Conservation (phyloP, 2,797 vertebrate species). For the Lacerta viridis region DNA sequence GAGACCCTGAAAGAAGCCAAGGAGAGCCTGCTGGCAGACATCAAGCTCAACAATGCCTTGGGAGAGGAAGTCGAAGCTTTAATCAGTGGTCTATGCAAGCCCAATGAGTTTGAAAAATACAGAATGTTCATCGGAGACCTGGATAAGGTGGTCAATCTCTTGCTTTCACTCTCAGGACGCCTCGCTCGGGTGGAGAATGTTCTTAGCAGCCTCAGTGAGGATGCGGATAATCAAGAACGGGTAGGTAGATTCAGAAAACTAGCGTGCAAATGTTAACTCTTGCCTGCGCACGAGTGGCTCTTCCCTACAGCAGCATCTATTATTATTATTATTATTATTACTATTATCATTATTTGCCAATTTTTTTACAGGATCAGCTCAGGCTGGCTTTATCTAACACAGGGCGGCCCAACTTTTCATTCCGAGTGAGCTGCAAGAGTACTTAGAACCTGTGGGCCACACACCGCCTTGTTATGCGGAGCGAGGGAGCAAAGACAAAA, state of each 20-base stretch:
- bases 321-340: too few species aligned
- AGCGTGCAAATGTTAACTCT: too few species aligned
- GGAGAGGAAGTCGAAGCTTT: constrained; percentile 85
- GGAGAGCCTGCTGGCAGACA: constrained; percentile 85
- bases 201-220: constrained; percentile 82
- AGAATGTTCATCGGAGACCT: constrained; percentile 94
- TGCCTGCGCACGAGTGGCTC: too few species aligned
- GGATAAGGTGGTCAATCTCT: constrained; percentile 96
- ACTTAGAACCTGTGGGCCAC: too few species aligned
- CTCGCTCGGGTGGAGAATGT: constrained; percentile 90
- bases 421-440: too few species aligned
- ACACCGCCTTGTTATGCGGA: too few species aligned
- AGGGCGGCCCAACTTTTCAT: too few species aligned
- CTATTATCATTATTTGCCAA: too few species aligned
- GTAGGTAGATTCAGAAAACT: constrained; percentile 77
- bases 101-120: constrained; percentile 95
- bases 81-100: constrained; percentile 88
- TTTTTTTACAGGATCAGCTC: not conserved
- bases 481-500: too few species aligned
- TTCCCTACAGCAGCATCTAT: not conserved
- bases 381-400: not conserved
- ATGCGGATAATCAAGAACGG: constrained; percentile 84
- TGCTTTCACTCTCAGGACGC: constrained; percentile 93
- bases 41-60: constrained; percentile 84
- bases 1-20: constrained; percentile 86